Evolutionary conservation across 2,888 invertebrate species (phyloP), one percentile per base, ranked within the genome.

Genomic region (Ariolimax columbianus): DNA sequence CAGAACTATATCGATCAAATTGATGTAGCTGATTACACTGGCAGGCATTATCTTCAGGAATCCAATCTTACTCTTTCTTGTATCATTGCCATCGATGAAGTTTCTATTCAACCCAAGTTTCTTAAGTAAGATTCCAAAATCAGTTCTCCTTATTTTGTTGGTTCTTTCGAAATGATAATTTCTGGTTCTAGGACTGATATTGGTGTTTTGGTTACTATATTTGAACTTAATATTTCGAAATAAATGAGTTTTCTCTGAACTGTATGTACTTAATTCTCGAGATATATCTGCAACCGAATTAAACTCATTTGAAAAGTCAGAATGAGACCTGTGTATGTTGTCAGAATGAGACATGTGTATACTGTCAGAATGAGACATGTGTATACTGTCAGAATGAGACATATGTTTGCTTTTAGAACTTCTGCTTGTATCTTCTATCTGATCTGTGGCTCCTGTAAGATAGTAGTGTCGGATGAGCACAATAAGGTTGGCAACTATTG

Each of bases 381-480:
- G 23, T 23, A n/a, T n/a, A 3, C 23, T 55, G 11, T 72, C 40
- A 4, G 40, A 72, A n/a, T 33, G 4, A 40, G 72, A 26, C 30
- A 72, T 14, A 19, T 40, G 23, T 23, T 1, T 40, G 40, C 23
- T 72, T 3, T 26, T 19, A n/a, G 47, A n/a, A 23, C 9, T 47
- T 26, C 26, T 40, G 73, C 7, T 73, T 33, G 23, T 1, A 14
- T 73, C 70, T 36, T 70, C 38, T 30, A 26, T 26, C 19, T 19
- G 7, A 59, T 19, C 23, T 4, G 26, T 36, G 26, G 43, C 9
- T 33, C 36, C 77, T 4, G 1, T 7, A 19, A 2, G 26, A 43
- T 63, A 66, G 66, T 43, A 75, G 47, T 30, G 63, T n/a, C 38
- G 63, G 63, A 78, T 78, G 14, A 66, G 59, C 11, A 78, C 78